Evolutionary conservation across 2,888 invertebrate genomes (phyloP), one percentile per base, ranked within the genome.

Genomic region (Blera fallax): DNA sequence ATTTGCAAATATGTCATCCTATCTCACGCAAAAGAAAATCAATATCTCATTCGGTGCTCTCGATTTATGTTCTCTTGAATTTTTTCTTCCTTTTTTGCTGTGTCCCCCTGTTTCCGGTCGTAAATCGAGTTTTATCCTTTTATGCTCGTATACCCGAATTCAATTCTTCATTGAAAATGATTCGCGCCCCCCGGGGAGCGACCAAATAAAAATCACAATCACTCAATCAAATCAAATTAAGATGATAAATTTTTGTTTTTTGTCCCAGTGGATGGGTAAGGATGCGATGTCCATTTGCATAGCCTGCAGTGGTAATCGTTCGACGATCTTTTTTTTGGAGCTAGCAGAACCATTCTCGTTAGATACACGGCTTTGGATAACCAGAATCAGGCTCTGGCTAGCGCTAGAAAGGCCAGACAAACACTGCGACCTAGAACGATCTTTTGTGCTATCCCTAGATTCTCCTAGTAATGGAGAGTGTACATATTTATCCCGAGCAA

Each of bases 171-270:
- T 45, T 27, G 7, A 14, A 3, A n/a, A 32, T 32, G 45, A 56
- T 21, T 45, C 21, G 14, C 69, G 21, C 32, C 69, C 43, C 43
- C 11, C 40, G 3, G 34, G 45, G 56, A 45, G 21, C 10, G 45
- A 45, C 56, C 56, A 11, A 56, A 70, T 56, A 58, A 45, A 58
- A 58, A 21, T 70, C 48, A 70, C 58, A 70, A 48, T 45, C 70
- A 34, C 58, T 58, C 56, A 70, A 58, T 70, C 45, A 45, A 45
- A 58, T 16, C 45, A 45, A 58, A 48, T 34, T 70, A 27, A 14
- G 45, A 24, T 58, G 14, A 16, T 11, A 10, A 29, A 10, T 7
- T 29, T 29, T 29, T 29, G 27, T 24, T 8, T 11, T n/a, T 11
- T 24, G 11, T 24, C 14, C 14, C 14, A 1, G 14, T 40, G 14